These are phyloP conservation scores for Ictidomys tridecemlineatus DNA, from an alignment of 2,113 vertebrate species.

Conservation along the genomic window DNA sequence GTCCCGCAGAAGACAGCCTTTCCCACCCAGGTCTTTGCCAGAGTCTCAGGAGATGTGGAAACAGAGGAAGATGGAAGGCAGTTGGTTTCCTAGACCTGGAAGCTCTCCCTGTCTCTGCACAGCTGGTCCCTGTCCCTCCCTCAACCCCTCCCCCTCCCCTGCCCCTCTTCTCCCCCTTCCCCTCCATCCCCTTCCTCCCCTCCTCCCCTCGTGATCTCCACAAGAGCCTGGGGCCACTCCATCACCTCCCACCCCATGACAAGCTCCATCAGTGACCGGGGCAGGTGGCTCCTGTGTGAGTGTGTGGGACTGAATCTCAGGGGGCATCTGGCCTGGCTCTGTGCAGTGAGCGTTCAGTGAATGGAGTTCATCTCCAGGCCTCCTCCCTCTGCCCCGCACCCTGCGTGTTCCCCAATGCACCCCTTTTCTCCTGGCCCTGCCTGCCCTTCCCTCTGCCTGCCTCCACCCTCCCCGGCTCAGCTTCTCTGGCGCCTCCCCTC, in stretches of 20 bases:
- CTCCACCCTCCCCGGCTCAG: background rate
- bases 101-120: background rate
- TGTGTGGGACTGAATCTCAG: background rate
- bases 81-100: too few species aligned
- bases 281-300: background rate
- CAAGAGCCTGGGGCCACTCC: background rate
- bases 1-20: background rate
- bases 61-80: fast-evolving
- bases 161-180: too few species aligned
- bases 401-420: fast-evolving
- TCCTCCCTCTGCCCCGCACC: fast-evolving
- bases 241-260: too few species aligned
- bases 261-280: background rate
- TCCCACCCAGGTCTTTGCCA: background rate
- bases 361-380: background rate
- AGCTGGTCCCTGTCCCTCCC: too few species aligned
- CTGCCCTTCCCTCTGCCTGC: background rate
- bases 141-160: too few species aligned
- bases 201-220: fast-evolving
- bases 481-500: fast-evolving
- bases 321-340: too few species aligned
- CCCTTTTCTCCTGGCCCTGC: background rate
- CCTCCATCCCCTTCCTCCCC: too few species aligned
- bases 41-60: background rate
- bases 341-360: fast-evolving